Conservation (phyloP, 2,113 vertebrate species). For the Xiphorhynchus elegans region DNA sequence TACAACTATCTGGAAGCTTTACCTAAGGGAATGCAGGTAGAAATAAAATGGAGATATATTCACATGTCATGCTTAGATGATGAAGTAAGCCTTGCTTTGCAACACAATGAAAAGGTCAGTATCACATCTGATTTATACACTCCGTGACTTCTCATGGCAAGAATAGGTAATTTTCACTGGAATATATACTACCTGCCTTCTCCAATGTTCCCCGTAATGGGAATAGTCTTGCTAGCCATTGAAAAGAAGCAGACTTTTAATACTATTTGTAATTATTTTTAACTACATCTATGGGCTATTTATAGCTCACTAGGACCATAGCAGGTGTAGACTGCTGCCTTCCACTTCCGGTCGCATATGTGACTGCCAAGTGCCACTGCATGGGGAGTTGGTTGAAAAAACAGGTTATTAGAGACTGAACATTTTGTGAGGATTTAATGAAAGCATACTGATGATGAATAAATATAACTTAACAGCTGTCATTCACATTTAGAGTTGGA, state of each 20-base stretch:
- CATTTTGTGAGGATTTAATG: not conserved
- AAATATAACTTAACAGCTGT: not conserved
- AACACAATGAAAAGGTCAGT: not conserved
- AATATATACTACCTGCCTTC: not conserved
- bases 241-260: not conserved
- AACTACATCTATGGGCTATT: not conserved
- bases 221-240: not conserved
- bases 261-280: not conserved
- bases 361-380: not conserved
- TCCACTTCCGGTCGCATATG: not conserved
- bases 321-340: not conserved
- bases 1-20: not conserved
- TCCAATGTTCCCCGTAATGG: not conserved
- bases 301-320: not conserved
- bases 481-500: not conserved
- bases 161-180: not conserved
- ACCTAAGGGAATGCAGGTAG: not conserved
- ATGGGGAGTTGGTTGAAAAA: rapidly evolving
- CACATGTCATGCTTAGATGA: not conserved
- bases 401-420: not conserved
- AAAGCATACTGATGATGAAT: not conserved
- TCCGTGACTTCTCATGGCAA: not conserved
- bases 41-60: not conserved
- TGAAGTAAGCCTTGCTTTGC: not conserved
- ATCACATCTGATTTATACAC: not conserved